These are phyloP conservation scores for Sebastes itinus DNA, from an alignment of 2,797 vertebrate species.

Conservation along the genomic window DNA sequence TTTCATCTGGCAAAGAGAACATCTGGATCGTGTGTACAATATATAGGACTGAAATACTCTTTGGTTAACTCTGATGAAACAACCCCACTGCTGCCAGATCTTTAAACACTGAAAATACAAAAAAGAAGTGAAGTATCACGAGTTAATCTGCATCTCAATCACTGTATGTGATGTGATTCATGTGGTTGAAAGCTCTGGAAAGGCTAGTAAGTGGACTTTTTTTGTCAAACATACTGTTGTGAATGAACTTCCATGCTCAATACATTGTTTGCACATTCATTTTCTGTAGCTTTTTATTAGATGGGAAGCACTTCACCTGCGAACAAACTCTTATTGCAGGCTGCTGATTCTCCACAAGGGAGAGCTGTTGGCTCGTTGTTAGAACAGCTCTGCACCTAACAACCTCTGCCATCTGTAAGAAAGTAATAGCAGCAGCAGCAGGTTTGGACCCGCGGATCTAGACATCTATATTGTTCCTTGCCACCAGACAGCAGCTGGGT, in stretches of 20 bases:
- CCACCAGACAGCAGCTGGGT: background rate
- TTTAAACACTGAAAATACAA: background rate
- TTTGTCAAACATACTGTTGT: background rate
- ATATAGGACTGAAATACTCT: constrained; percentile 28
- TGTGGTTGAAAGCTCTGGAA: background rate
- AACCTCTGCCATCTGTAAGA: constrained; percentile 25
- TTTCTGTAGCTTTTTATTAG: background rate
- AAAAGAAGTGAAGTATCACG: background rate
- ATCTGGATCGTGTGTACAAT: constrained; percentile 6
- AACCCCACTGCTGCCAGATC: constrained; percentile 1
- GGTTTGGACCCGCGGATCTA: background rate
- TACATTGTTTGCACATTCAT: background rate
- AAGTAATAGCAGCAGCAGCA: constrained; percentile 4
- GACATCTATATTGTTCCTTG: background rate
- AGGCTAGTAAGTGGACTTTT: background rate
- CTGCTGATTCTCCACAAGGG: constrained; percentile 4
- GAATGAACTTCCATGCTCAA: background rate
- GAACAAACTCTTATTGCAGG: background rate
- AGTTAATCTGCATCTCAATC: background rate
- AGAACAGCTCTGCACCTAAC: background rate
- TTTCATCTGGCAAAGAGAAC: background rate
- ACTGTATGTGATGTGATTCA: background rate
- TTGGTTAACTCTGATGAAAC: constrained; percentile 50
- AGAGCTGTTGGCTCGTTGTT: constrained; percentile 22
- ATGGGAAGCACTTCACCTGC: background rate